Percentiles rank a stretch among this genome's conserved stretches.
Conservation (phyloP, 2,888 invertebrate species). For the Agrotis clavis region DNA sequence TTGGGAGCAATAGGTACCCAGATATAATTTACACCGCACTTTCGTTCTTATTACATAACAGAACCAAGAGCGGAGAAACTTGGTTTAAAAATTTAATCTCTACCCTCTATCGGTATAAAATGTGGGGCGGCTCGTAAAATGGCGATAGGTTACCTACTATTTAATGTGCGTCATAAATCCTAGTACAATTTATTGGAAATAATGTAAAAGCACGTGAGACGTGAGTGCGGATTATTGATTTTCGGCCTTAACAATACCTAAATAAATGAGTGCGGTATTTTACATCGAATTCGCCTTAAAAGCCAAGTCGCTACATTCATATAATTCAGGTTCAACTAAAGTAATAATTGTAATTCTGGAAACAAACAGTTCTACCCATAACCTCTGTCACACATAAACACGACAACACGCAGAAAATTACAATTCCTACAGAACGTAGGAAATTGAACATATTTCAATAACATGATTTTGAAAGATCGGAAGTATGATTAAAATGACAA, state of each 20-base stretch:
- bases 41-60: constrained; percentile 32
- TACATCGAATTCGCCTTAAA: neutral
- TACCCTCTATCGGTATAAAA: constrained; percentile 35
- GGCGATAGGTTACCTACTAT: constrained; percentile 45
- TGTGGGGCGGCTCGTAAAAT: constrained; percentile 49
- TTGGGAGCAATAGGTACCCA: constrained; percentile 34
- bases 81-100: constrained; percentile 49
- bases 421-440: constrained; percentile 82
- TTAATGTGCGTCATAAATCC: constrained; percentile 53
- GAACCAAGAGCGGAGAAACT: constrained; percentile 32
- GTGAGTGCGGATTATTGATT: constrained; percentile 39
- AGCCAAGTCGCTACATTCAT: neutral
- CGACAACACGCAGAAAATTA: constrained; percentile 79
- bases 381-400: constrained; percentile 47
- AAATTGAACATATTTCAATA: constrained; percentile 91
- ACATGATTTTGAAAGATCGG: constrained; percentile 90
- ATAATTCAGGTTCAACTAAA: neutral
- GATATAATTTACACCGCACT: constrained; percentile 39
- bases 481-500: constrained; percentile 90
- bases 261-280: neutral
- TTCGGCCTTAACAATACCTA: constrained; percentile 24
- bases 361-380: constrained; percentile 27
- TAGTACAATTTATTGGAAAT: constrained; percentile 50
- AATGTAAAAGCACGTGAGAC: constrained; percentile 40
- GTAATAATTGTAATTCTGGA: constrained; percentile 16